Conservation (phyloP, 2,797 vertebrate species). For the Tolypeutes matacus region DNA sequence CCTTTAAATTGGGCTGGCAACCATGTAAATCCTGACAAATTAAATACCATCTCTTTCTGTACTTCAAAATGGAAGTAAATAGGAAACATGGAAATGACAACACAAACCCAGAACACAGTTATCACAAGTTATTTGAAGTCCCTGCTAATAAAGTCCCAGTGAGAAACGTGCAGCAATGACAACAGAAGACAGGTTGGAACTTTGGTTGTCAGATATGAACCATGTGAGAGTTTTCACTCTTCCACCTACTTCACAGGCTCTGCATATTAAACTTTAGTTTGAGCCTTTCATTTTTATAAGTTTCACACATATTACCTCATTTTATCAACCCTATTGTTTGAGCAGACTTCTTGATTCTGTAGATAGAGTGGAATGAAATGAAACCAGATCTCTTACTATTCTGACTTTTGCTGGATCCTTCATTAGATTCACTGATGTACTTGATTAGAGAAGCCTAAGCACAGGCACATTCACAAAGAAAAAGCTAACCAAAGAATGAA, state of each 20-base stretch:
- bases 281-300: not conserved
- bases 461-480: not conserved
- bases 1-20: not conserved
- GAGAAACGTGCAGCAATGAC: not conserved
- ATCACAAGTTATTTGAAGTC: not conserved
- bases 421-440: not conserved
- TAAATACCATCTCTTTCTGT: constrained; percentile 10
- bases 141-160: not conserved
- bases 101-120: not conserved
- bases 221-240: not conserved
- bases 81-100: constrained; percentile 9
- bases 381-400: not conserved
- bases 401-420: not conserved
- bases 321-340: not conserved
- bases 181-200: not conserved
- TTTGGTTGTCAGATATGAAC: fast-evolving
- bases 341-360: no score
- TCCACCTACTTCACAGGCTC: not conserved
- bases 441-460: not conserved
- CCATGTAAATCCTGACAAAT: not conserved
- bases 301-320: not conserved
- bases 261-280: not conserved
- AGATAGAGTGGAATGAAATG: not conserved
- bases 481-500: not conserved
- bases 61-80: not conserved